phyloP scores from a whole-genome alignment of 2,113 vertebrate genomes.

The Montifringilla adamsi region DNA sequence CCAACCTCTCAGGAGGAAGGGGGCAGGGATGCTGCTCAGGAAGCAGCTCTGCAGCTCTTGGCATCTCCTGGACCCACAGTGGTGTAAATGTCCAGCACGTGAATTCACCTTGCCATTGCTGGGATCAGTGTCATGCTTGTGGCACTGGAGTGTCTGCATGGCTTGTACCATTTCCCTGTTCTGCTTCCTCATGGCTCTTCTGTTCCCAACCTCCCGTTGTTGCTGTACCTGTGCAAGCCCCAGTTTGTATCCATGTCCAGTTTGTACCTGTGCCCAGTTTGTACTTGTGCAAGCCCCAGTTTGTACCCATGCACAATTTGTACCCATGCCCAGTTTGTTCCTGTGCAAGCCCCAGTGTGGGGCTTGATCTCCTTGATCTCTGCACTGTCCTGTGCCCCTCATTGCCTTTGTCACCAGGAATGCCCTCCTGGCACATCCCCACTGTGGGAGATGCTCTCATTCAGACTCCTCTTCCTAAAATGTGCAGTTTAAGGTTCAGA shows the following conservation, averaged over 20 bases:
- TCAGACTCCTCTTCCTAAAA: neutral
- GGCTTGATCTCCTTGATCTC: neutral
- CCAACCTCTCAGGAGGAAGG: rapidly evolving
- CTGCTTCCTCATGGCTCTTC: neutral
- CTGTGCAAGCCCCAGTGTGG: neutral
- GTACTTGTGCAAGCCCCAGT: neutral
- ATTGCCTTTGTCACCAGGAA: neutral
- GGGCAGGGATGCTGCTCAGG: neutral
- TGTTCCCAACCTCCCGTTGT: neutral
- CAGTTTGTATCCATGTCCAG: neutral
- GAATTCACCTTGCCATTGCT: neutral
- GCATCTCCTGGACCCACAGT: rapidly evolving
- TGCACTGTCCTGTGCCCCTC: neutral
- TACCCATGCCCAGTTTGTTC: neutral
- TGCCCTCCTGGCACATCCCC: neutral
- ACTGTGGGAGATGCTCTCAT: neutral
- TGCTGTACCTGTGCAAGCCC: neutral
- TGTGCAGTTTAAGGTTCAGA: neutral
- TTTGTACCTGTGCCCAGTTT: neutral
- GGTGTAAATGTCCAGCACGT: neutral
- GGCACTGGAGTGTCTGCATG: neutral
- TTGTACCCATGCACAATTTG: neutral
- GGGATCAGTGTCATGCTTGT: neutral
- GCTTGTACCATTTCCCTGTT: neutral
- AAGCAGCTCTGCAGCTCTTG: neutral